phyloP scores from a whole-genome alignment of 2,797 vertebrate genomes.

The Cirrhinus molitorella region DNA sequence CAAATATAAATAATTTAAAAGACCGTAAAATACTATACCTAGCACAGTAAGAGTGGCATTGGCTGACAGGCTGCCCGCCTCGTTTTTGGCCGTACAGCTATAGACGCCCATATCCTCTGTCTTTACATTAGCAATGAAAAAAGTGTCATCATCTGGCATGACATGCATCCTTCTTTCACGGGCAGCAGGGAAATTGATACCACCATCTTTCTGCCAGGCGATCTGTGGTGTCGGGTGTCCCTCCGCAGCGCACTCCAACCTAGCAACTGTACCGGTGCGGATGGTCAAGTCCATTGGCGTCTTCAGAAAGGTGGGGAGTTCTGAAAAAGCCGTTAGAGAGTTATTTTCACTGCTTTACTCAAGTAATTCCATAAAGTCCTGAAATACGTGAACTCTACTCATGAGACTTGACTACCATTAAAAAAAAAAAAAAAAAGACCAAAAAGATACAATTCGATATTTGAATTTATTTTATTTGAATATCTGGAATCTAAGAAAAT shows the following conservation, averaged over 20 bases:
- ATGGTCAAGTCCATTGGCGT: conserved; percentile 95
- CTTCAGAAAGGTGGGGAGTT: conserved; percentile 94
- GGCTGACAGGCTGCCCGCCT: conserved; percentile 91
- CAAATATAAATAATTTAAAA: too few relatives aligned
- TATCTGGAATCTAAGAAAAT: too few relatives aligned
- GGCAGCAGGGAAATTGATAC: conserved; percentile 95
- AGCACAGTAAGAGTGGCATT: conserved; percentile 94
- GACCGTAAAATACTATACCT: conserved; percentile 80
- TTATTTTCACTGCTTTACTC: conserved; percentile 1
- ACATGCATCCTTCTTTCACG: conserved; percentile 98
- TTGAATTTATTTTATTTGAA: too few relatives aligned
- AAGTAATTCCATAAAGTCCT: background rate
- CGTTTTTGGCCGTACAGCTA: conserved; percentile 96
- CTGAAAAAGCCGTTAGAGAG: conserved; percentile 21
- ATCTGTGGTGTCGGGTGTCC: conserved; percentile 95
- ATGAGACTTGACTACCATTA: background rate
- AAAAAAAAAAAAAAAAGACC: background rate
- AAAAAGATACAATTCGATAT: too few relatives aligned
- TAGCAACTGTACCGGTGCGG: conserved; percentile 89
- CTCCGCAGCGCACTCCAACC: conserved; percentile 91
- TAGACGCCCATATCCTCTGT: conserved; percentile 93
- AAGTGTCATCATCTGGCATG: conserved; percentile 98
- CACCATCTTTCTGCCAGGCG: conserved; percentile 98
- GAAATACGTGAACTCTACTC: background rate
- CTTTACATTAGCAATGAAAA: conserved; percentile 96